A percentile compares a stretch with the other conserved stretches of the same genome.
Conservation (phyloP, 2,113 vertebrate species). For the Indri indri region DNA sequence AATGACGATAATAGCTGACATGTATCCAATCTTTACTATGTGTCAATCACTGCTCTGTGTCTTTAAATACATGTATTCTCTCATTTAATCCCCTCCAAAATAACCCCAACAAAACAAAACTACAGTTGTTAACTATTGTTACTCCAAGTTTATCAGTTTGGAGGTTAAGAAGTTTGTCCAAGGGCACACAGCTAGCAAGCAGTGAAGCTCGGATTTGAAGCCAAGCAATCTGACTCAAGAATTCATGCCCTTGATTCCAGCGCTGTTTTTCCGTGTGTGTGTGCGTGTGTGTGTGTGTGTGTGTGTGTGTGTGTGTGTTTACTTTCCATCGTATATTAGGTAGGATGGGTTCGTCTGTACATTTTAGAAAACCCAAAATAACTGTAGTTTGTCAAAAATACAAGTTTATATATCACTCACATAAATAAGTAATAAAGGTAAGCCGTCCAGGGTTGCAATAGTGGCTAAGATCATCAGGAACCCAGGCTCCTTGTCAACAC, state of each 20-base stretch:
- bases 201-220: neutral
- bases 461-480: neutral
- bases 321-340: neutral
- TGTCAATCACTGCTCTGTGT: neutral
- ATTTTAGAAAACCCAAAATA: conserved; percentile 23
- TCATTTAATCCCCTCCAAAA: neutral
- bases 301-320: neutral
- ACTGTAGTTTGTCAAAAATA: neutral
- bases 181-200: neutral
- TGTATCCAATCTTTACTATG: neutral
- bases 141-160: neutral
- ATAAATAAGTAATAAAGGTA: neutral
- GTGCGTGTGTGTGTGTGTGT: neutral
- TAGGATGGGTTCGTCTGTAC: neutral
- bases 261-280: neutral
- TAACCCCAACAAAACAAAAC: neutral
- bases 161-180: neutral
- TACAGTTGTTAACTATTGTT: neutral
- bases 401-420: neutral
- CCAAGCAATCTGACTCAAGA: neutral
- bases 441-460: neutral
- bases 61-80: neutral
- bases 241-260: neutral
- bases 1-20: neutral
- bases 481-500: neutral